Conservation (phyloP, 2,113 vertebrate species). For the Chloropsis cyanopogon region DNA sequence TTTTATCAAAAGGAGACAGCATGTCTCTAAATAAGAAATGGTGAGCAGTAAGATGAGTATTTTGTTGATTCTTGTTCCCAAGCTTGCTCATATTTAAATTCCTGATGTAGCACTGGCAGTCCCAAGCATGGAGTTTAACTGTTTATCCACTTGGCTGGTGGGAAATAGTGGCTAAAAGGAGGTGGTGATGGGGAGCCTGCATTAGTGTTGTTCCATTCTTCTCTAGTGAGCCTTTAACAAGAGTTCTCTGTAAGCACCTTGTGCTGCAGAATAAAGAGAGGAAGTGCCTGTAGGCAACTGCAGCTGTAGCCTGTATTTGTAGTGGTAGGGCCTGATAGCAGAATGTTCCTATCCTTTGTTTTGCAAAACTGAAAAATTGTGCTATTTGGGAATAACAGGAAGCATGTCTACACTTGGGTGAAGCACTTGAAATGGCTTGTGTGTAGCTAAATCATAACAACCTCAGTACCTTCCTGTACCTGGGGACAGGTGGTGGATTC, state of each 20-base stretch:
- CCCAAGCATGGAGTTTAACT: background rate
- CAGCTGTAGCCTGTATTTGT: background rate
- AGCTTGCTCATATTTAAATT: background rate
- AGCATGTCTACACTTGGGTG: background rate
- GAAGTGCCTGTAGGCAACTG: background rate
- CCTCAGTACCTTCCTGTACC: background rate
- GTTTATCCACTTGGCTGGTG: background rate
- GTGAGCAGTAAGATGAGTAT: background rate
- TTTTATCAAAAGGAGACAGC: conserved; percentile 5
- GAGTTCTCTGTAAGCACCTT: background rate
- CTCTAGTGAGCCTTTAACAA: background rate
- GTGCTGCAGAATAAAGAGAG: conserved; percentile 1
- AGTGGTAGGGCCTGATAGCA: background rate
- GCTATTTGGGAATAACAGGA: conserved; percentile 30
- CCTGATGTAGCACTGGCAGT: background rate
- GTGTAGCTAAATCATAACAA: background rate
- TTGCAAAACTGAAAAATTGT: background rate
- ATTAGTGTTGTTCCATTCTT: background rate
- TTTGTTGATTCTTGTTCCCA: conserved; percentile 9
- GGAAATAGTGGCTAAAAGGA: background rate
- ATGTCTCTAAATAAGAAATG: background rate
- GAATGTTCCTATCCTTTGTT: conserved; percentile 31
- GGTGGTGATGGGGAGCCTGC: background rate
- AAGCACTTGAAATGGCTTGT: background rate
- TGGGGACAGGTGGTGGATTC: background rate